phyloP scores from a whole-genome alignment of 2,888 invertebrate species.

The Thecophora atra region DNA sequence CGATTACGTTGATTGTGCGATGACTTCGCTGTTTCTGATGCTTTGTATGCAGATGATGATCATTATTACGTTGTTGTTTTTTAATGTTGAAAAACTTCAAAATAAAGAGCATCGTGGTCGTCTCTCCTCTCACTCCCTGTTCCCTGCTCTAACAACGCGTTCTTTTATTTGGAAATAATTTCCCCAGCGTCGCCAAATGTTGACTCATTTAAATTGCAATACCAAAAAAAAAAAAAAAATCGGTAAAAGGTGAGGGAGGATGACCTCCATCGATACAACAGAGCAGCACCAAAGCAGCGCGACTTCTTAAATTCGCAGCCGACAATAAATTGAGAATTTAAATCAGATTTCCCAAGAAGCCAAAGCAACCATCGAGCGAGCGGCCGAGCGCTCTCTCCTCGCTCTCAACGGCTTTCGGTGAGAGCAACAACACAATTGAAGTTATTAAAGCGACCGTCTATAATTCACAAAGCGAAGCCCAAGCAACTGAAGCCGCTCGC shows the following conservation, averaged over 20 bases:
- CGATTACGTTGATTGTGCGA: neutral
- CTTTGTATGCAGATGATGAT: no score
- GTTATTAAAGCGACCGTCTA: constrained; percentile 29
- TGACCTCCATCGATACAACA: neutral
- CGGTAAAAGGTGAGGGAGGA: neutral
- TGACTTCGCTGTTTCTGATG: neutral
- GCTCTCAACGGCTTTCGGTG: neutral
- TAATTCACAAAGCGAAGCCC: constrained; percentile 23
- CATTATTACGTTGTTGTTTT: no score
- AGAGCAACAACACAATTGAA: constrained; percentile 3
- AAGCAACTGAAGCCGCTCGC: neutral
- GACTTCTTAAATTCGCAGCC: neutral
- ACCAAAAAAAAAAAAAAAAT: neutral
- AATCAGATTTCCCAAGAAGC: constrained; percentile 9
- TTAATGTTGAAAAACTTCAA: no score
- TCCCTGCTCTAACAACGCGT: neutral
- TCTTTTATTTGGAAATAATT: constrained; percentile 13
- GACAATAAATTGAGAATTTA: constrained; percentile 18
- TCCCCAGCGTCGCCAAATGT: constrained; percentile 31
- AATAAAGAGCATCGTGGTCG: no score
- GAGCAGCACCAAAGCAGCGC: neutral
- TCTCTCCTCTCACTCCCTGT: no score
- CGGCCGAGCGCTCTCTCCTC: no score
- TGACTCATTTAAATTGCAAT: constrained; percentile 20
- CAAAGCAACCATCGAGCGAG: neutral